These are phyloP conservation scores for Phaetusa simplex DNA, from an alignment of 2,113 vertebrate species.

Conservation along the genomic window DNA sequence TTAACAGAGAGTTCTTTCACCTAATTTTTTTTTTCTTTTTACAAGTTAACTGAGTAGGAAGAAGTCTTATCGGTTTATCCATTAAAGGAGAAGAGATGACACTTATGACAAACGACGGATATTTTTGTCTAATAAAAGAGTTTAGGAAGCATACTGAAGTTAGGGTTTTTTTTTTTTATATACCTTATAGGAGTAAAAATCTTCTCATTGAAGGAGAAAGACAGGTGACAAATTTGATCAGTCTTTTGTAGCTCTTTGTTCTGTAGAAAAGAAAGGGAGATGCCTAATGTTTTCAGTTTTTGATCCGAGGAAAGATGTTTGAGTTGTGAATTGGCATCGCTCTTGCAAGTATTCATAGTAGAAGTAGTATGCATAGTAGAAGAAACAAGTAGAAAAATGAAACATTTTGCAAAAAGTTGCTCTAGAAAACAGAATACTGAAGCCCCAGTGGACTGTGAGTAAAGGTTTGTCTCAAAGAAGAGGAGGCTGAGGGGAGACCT, in stretches of 20 bases:
- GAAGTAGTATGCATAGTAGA: not conserved
- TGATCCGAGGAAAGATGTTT: not conserved
- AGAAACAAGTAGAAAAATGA: not conserved
- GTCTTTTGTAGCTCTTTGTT: constrained; percentile 41
- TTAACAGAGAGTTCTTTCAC: not conserved
- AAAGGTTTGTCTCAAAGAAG: not conserved
- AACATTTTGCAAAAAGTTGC: not conserved
- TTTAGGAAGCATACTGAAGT: not conserved
- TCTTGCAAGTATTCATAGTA: not conserved
- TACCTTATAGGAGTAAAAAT: not conserved
- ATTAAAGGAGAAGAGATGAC: constrained; percentile 24
- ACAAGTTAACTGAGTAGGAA: not conserved
- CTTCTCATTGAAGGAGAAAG: constrained; percentile 6
- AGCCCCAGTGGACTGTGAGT: not conserved
- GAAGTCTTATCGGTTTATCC: not conserved
- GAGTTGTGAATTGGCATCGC: not conserved
- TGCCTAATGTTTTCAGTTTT: constrained; percentile 13
- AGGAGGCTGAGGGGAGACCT: too few relatives aligned
- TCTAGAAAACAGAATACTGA: not conserved
- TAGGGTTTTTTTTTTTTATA: not conserved
- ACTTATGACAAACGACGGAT: constrained; percentile 42
- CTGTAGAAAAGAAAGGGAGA: not conserved
- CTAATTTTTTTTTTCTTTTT: not conserved
- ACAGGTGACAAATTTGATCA: constrained; percentile 49
- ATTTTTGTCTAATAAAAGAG: constrained; percentile 19